Conservation (phyloP, 2,888 invertebrate genomes). For the Uloborus plumipes region DNA sequence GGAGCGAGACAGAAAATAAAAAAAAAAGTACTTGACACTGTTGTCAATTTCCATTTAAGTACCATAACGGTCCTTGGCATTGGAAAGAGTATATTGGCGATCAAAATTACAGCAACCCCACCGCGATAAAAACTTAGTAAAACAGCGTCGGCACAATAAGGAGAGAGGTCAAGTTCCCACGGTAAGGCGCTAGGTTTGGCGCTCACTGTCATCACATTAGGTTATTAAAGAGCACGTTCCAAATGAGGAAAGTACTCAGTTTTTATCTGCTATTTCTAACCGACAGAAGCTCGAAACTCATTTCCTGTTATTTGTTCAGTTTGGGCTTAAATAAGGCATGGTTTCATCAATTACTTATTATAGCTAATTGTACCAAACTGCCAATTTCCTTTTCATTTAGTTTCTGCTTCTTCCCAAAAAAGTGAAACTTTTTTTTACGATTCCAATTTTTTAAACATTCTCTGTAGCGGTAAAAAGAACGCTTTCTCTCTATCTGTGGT, state of each 20-base stretch:
- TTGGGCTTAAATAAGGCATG: conserved; percentile 54
- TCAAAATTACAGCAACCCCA: conserved; percentile 25
- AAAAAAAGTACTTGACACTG: background rate
- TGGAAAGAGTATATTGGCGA: conserved; percentile 23
- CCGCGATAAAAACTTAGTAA: conserved; percentile 57
- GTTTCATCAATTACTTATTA: conserved; percentile 60
- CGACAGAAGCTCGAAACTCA: conserved; percentile 56
- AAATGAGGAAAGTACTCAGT: conserved; percentile 62
- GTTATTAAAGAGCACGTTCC: conserved; percentile 57
- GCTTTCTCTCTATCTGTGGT: conserved; percentile 11
- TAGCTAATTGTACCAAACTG: conserved; percentile 51
- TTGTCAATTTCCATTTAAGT: no score
- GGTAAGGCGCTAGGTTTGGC: conserved; percentile 57
- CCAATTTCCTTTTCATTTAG: conserved; percentile 57
- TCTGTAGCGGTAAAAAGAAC: background rate
- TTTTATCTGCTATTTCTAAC: conserved; percentile 60
- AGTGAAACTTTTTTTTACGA: conserved; percentile 23
- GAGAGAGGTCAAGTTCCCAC: conserved; percentile 61
- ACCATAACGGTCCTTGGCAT: conserved; percentile 16
- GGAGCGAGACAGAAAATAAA: no score
- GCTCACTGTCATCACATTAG: conserved; percentile 58
- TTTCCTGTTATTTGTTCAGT: conserved; percentile 62
- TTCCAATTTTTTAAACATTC: conserved; percentile 28
- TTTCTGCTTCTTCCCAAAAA: conserved; percentile 4
- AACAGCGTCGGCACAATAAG: conserved; percentile 49